A percentile compares a stretch with the other conserved stretches of the same genome.
Conservation (phyloP, 2,888 invertebrate species). For the Acronicta leporina region DNA sequence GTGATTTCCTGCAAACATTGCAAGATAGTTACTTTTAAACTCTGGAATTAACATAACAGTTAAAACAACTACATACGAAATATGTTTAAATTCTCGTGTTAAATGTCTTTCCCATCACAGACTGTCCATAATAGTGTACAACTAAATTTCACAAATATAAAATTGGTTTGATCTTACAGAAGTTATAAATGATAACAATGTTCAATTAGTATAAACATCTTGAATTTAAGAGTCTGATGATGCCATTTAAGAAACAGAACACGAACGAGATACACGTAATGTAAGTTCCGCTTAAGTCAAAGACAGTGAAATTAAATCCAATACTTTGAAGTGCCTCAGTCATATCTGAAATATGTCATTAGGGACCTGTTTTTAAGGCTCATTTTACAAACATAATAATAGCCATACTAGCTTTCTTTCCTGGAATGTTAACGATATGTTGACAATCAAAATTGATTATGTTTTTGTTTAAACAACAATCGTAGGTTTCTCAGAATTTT, state of each 20-base stretch:
- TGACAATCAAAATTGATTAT: conserved; percentile 28
- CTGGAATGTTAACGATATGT: conserved; percentile 62
- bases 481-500: conserved; percentile 2
- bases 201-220: too few relatives aligned
- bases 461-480: conserved; percentile 22
- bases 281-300: neutral
- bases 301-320: neutral
- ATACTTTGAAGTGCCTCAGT: conserved; percentile 4
- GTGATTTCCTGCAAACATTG: conserved; percentile 33
- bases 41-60: neutral
- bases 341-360: conserved; percentile 16
- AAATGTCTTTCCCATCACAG: too few relatives aligned
- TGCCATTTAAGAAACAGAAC: neutral
- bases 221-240: too few relatives aligned
- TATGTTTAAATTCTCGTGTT: too few relatives aligned
- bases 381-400: conserved; percentile 24
- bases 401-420: conserved; percentile 61
- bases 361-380: conserved; percentile 8
- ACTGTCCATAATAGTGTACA: too few relatives aligned
- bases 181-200: too few relatives aligned
- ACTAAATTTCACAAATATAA: too few relatives aligned
- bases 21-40: conserved; percentile 19
- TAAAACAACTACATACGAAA: too few relatives aligned
- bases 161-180: too few relatives aligned
- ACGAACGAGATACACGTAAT: neutral